phyloP scores from a whole-genome alignment of 1,140 invertebrate genomes.

The Drosophila santomea region DNA sequence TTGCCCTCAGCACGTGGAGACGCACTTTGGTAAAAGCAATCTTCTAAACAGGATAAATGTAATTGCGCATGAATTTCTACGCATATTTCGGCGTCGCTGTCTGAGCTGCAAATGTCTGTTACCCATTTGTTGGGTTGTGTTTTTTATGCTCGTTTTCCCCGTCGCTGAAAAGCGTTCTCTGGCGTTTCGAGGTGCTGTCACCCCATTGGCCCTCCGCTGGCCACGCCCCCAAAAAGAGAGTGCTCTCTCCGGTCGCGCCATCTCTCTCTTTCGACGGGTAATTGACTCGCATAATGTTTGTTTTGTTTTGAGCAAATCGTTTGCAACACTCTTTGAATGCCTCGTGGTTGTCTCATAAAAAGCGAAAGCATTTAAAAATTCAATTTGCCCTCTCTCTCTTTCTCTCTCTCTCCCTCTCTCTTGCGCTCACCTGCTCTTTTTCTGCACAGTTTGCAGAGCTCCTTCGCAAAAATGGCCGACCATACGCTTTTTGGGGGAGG shows the following conservation, averaged over 20 bases:
- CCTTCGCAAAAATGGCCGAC: slow-evolving; percentile 77
- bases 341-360: slow-evolving; percentile 77
- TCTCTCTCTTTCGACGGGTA: slow-evolving; percentile 50
- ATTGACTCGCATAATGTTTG: slow-evolving; percentile 69
- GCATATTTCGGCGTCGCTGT: slow-evolving; percentile 72
- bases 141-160: slow-evolving; percentile 37
- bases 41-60: slow-evolving; percentile 85
- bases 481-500: slow-evolving; percentile 50
- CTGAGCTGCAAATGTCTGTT: slow-evolving; percentile 67
- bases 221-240: slow-evolving; percentile 54
- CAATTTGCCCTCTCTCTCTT: slow-evolving; percentile 61
- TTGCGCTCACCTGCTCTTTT: slow-evolving; percentile 34
- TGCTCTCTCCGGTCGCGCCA: slow-evolving; percentile 15
- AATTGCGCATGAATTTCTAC: slow-evolving; percentile 85
- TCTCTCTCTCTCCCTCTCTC: slow-evolving; percentile 23
- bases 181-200: slow-evolving; percentile 30
- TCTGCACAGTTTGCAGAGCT: slow-evolving; percentile 66
- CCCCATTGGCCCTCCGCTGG: slow-evolving; percentile 56
- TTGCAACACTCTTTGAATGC: slow-evolving; percentile 83
- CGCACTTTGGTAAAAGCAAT: slow-evolving; percentile 82
- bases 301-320: slow-evolving; percentile 81
- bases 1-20: slow-evolving; percentile 69
- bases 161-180: slow-evolving; percentile 45
- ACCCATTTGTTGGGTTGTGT: slow-evolving; percentile 18
- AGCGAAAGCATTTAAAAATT: slow-evolving; percentile 83